These are phyloP conservation scores for Trypoxylus dichotomus DNA, from an alignment of 1,140 invertebrate species.

Conservation along the genomic window DNA sequence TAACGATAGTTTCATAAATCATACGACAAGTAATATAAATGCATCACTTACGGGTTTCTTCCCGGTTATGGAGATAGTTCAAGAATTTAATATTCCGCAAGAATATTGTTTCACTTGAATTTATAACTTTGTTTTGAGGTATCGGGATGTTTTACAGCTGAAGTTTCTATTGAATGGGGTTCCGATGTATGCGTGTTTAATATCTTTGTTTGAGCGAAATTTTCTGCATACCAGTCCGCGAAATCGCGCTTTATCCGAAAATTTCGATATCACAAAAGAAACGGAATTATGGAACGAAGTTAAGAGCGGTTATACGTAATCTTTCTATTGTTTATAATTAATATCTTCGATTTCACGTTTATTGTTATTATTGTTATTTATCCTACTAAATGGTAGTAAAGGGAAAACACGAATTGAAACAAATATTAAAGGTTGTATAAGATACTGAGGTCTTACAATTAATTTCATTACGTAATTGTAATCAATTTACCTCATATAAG, in stretches of 20 bases:
- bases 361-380: no score
- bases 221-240: neutral
- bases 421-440: no score
- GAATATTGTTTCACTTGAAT: conserved; percentile 15
- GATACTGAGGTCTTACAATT: no score
- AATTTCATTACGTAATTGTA: no score
- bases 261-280: neutral
- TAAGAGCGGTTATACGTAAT: no score
- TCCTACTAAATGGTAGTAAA: no score
- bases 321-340: no score
- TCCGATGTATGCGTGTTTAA: neutral
- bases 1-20: neutral
- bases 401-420: no score
- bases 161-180: neutral
- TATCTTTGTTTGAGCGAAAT: neutral
- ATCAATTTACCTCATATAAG: no score
- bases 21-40: neutral
- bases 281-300: neutral
- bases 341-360: no score
- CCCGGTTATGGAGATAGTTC: neutral
- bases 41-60: neutral
- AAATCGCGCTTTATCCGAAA: neutral
- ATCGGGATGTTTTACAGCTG: neutral
- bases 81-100: conserved; percentile 12
- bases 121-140: conserved; percentile 22